These are phyloP conservation scores for Dyspetes luteomarginatus DNA, from an alignment of 2,888 invertebrate genomes.

Conservation along the genomic window DNA sequence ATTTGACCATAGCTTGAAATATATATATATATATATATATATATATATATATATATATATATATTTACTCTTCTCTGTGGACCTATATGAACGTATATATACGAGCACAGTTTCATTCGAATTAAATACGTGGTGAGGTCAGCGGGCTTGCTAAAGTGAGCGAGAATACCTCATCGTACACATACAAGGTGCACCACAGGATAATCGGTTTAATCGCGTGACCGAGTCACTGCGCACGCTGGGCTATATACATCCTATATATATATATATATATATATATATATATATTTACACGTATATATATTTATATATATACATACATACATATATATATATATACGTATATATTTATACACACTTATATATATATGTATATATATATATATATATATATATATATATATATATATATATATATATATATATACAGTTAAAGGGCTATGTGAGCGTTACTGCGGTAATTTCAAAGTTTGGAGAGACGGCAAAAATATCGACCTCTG, in stretches of 20 bases:
- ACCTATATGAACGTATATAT: too few relatives aligned
- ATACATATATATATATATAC: neutral
- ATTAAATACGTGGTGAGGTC: too few relatives aligned
- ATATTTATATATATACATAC: too few relatives aligned
- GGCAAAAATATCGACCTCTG: slow-evolving; percentile 57
- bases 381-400: too few relatives aligned
- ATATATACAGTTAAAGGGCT: neutral
- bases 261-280: neutral
- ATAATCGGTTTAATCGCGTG: slow-evolving; percentile 68
- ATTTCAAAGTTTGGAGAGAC: slow-evolving; percentile 63
- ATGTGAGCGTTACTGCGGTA: slow-evolving; percentile 50
- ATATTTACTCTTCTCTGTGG: too few relatives aligned
- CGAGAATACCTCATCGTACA: too few relatives aligned
- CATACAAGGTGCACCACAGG: slow-evolving; percentile 47
- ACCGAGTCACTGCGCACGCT: slow-evolving; percentile 65
- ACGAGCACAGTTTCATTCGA: too few relatives aligned
- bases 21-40: slow-evolving; percentile 1
- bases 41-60: slow-evolving; percentile 15
- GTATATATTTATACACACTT: too few relatives aligned
- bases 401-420: too few relatives aligned
- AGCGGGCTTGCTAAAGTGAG: too few relatives aligned
- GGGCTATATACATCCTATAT: slow-evolving; percentile 28
- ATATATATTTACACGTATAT: slow-evolving; percentile 20
- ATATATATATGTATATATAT: too few relatives aligned
- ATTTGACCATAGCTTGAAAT: too few relatives aligned